Evolutionary conservation across 92 coral and sea anemone genomes (phyloP), one percentile per base, ranked within the genome.

Genomic region (Anthopleura xanthogrammica): DNA sequence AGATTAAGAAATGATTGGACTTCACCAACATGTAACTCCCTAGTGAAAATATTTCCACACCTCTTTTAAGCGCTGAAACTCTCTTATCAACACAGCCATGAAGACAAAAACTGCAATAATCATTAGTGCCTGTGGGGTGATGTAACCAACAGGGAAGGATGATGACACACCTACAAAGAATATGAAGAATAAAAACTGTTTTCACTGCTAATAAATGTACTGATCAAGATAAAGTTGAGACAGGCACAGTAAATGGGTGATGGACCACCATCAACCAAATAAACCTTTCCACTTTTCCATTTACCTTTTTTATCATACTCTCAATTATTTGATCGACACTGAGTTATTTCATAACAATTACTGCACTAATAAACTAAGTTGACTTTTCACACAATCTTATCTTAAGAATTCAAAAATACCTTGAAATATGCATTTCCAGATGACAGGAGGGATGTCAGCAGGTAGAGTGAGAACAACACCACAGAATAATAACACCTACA

Each of bases 401-500:
- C 36, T 29, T 11, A 73, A 73, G 24, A 6, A 42, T 42, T 42
- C 54, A 17, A 9, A 12, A 36, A 5, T 50, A 75, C 84, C 84
- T 66, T 71, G 41, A 24, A 81, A 70, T 20, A 81, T 70, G 74
- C 84, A 81, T 42, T 81, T 60, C 84, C 84, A 81, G 29, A 81
- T 70, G 60, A 81, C 71, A 19, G 52, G 23, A 70, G 84, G 84
- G 29, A 81, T 66, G 58, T 81, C 66, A 29, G 42, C 60, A 22
- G 84, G 84, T 2, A 81, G 56, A 52, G 77, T 81, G 2, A 81
- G 65, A 0, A 55, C 77, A 50, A 81, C 77, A 13, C 84, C 84
- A 41, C 29, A 23, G 17, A 52, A 13, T 11, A 81, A 60, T 2
- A 81, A 71, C 42, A 81, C 84, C 84, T 81, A 57, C 23, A 77